Base-by-base conservation (phyloP, 2,888 invertebrate species). In the Eretmocerus hayati region DNA sequence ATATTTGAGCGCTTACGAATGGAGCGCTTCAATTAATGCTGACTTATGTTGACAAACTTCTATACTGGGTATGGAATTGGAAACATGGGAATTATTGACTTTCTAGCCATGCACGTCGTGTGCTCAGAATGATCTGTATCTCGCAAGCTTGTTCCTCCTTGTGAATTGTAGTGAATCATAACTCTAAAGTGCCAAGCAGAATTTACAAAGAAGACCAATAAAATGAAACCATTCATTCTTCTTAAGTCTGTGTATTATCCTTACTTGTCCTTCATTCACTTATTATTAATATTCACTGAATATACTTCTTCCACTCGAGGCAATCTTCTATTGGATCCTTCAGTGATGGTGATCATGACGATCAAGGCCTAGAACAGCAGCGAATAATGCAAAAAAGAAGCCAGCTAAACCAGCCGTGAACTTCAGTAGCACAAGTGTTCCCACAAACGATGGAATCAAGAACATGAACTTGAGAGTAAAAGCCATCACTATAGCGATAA, bases 351-450 rank as follows among this genome's bases (percentile, higher is more conserved):
- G 20, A 2, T 46, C 15, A 6, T 42, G 47, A 8, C 42, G 48
- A 16, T 68, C 87, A 53, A 88, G 73, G 46, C 85, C 87, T 77
- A 90, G 84, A 4, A 85, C 85, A 2, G 89, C 87, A 42, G 88
- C 85, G 62, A 90, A 90, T 13, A 90, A 72, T 1, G 90, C 88
- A 66, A 90, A 90, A 76, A 90, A 90, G 74, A 90, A 90, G 55
- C 90, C 90, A 18, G 88, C 90, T 50, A 90, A 68, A 16, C 87
- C 86, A 1, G 89, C 87, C 1, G 87, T 83, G 52, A 86, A 87
- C 4, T 85, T 81, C 41, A 90, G 69, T 8, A 90, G 72, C 2
- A 87, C 73, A 19, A 89, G 69, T 5, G 77, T 78, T 43, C 86
- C 84, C 56, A 89, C 77, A 66, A 90, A 69, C 0, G 87, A 77